phyloP scores from a whole-genome alignment of 2,797 vertebrate genomes.

The Peromyscus nudipes region DNA sequence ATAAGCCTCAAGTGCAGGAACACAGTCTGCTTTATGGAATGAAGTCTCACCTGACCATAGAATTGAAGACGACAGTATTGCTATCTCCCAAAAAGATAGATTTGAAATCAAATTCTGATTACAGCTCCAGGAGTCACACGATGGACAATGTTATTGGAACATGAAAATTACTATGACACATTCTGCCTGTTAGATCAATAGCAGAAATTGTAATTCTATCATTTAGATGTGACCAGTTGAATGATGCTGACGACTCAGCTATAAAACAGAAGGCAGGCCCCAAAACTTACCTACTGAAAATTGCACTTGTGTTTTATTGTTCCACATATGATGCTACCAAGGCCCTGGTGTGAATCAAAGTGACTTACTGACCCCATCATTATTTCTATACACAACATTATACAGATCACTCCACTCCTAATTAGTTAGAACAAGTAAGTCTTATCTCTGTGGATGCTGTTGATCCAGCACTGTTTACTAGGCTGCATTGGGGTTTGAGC shows the following conservation, averaged over 20 bases:
- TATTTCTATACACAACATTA: constrained; percentile 23
- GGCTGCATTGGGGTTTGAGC: background rate
- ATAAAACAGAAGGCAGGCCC: background rate
- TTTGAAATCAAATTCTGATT: background rate
- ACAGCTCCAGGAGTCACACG: background rate
- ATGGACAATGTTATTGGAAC: background rate
- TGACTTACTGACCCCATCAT: constrained; percentile 19
- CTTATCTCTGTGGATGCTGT: background rate
- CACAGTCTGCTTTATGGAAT: background rate
- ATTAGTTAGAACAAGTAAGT: constrained; percentile 5
- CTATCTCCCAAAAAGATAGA: background rate
- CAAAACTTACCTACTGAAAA: background rate
- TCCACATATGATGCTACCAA: background rate
- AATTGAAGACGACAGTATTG: background rate
- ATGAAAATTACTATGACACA: background rate
- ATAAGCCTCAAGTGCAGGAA: background rate
- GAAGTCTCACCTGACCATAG: background rate
- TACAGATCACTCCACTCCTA: background rate
- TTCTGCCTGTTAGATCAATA: constrained; percentile 30
- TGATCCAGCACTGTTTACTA: background rate
- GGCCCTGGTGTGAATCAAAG: background rate
- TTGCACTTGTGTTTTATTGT: background rate
- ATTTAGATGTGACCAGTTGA: background rate
- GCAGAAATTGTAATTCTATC: constrained; percentile 2
- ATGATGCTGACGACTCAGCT: background rate